Evolutionary conservation across 53 echinoderm and acorn worm species (phyloP).

Genomic region (Glandiceps talaboti): DNA sequence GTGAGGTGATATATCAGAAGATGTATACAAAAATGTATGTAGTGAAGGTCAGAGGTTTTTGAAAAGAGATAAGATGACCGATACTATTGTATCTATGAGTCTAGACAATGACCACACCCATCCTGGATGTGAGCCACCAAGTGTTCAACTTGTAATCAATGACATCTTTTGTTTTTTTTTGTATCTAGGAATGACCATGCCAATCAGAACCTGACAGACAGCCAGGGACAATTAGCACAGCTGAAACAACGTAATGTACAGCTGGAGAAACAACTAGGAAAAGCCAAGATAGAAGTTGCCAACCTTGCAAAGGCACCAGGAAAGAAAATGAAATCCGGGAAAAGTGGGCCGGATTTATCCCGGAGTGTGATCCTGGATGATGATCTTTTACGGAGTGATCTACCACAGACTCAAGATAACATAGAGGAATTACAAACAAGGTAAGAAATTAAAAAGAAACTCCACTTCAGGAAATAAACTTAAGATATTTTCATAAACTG

Average conservation of each 20-base stretch:
- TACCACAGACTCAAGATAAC: constrained; percentile 37
- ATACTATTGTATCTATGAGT: too few relatives aligned
- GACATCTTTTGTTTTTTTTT: too few relatives aligned
- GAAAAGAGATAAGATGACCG: too few relatives aligned
- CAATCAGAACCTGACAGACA: constrained; percentile 13
- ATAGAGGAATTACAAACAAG: constrained; percentile 80
- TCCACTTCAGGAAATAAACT: too few relatives aligned
- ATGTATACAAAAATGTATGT: too few relatives aligned
- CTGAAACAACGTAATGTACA: constrained; percentile 73
- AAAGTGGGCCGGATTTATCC: not conserved
- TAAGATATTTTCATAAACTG: not conserved
- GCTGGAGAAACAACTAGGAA: constrained; percentile 84
- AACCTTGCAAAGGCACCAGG: constrained; percentile 5
- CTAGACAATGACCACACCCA: too few relatives aligned
- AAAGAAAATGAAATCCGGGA: constrained; percentile 10
- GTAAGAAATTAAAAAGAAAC: too few relatives aligned
- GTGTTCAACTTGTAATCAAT: too few relatives aligned
- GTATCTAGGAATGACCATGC: constrained; percentile 50
- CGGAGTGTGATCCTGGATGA: constrained; percentile 17
- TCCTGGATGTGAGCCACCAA: too few relatives aligned
- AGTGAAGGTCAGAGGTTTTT: too few relatives aligned
- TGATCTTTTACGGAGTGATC: constrained; percentile 44
- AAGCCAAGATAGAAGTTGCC: constrained; percentile 46
- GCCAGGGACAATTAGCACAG: constrained; percentile 22
- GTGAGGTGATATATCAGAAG: too few relatives aligned